Evolutionary conservation across 2,888 invertebrate species (phyloP).

Genomic region (Gnatocerus cornutus): DNA sequence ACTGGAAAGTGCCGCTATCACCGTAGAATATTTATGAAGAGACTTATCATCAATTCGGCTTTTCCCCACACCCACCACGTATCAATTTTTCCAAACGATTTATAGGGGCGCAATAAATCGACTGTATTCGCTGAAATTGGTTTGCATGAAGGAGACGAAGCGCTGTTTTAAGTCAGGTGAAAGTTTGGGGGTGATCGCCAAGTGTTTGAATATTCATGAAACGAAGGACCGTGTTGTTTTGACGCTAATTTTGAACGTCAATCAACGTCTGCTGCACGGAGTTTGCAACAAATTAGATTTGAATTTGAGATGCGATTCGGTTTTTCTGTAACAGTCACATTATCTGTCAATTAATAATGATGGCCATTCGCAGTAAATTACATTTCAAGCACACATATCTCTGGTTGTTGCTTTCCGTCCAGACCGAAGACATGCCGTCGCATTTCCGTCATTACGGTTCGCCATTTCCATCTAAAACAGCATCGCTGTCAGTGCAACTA

Average conservation of each 20-base stretch:
- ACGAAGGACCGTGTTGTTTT: not conserved
- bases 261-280: slow-evolving; percentile 12
- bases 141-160: not conserved
- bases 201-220: slow-evolving; percentile 22
- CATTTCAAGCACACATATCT: no score
- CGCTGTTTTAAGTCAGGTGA: not conserved
- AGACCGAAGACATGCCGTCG: not conserved
- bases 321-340: no score
- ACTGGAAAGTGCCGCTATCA: not conserved
- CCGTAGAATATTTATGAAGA: slow-evolving; percentile 10
- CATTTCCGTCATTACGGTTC: slow-evolving; percentile 2
- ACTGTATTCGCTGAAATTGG: not conserved
- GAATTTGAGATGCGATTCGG: no score
- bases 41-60: slow-evolving; percentile 22
- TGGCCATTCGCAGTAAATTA: no score
- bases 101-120: slow-evolving; percentile 5
- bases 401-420: no score
- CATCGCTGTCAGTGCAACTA: not conserved
- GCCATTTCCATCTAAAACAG: slow-evolving; percentile 18
- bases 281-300: slow-evolving; percentile 1
- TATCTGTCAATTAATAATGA: no score
- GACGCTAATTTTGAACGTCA: slow-evolving; percentile 25
- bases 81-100: slow-evolving; percentile 18
- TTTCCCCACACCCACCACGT: slow-evolving; percentile 2
- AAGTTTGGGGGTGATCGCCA: not conserved